phyloP scores from a whole-genome alignment of 2,888 invertebrate genomes.

The Linyphia triangularis region DNA sequence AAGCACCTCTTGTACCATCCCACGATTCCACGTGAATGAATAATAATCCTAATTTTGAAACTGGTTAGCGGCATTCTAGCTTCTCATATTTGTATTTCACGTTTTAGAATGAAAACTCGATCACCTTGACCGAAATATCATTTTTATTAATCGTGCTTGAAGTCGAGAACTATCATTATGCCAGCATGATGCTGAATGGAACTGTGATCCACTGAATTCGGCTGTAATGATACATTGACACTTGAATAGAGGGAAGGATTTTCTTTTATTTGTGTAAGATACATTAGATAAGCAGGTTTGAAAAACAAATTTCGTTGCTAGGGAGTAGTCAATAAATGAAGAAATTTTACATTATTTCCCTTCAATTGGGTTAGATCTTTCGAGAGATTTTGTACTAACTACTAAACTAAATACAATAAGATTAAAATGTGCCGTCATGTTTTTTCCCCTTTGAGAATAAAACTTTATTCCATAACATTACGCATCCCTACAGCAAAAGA shows the following conservation, averaged over 20 bases:
- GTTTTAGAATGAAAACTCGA: background rate
- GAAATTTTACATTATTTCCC: too few relatives aligned
- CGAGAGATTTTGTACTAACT: too few relatives aligned
- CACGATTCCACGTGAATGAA: conserved; percentile 38
- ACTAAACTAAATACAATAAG: too few relatives aligned
- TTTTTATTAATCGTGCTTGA: background rate
- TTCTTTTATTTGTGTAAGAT: background rate
- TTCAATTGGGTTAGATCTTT: too few relatives aligned
- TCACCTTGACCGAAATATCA: conserved; percentile 52
- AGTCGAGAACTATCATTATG: background rate
- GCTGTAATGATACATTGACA: background rate
- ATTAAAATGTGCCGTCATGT: too few relatives aligned
- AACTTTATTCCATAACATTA: too few relatives aligned
- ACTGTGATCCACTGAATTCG: background rate
- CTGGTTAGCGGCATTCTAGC: conserved; percentile 36
- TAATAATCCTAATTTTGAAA: conserved; percentile 37
- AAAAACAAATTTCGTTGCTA: background rate
- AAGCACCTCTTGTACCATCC: conserved; percentile 38
- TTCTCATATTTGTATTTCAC: background rate
- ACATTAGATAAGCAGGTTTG: background rate
- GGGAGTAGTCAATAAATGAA: background rate
- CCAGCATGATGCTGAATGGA: background rate
- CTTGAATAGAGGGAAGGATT: background rate
- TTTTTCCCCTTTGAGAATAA: too few relatives aligned
- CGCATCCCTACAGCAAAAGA: too few relatives aligned